Percentiles rank a stretch among this genome's conserved stretches.
Evolutionary conservation across 2,888 invertebrate species (phyloP).

Genomic region (Caenorhabditis sp.): DNA sequence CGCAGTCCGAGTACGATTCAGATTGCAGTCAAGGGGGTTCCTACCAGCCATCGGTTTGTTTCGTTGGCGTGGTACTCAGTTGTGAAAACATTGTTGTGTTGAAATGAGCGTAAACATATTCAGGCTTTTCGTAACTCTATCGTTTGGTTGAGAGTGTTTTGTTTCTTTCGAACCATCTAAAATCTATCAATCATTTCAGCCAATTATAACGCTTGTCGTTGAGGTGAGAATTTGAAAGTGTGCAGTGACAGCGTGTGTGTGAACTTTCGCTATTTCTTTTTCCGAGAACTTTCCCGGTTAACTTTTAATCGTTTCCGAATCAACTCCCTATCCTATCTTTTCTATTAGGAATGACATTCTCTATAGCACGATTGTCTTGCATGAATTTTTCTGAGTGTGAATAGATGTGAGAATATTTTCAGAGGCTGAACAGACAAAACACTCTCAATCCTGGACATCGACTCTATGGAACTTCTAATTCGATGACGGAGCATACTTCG

Average conservation of each 20-base stretch:
- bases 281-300: conserved; percentile 1
- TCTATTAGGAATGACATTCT: conserved; percentile 6
- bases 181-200: conserved; percentile 51
- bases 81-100: conserved; percentile 4
- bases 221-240: conserved; percentile 60
- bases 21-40: conserved; percentile 53
- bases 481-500: conserved; percentile 54
- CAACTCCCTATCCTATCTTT: conserved; percentile 2
- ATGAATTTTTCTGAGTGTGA: neutral
- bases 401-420: conserved; percentile 9
- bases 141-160: conserved; percentile 20
- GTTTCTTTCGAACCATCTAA: conserved; percentile 1
- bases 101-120: neutral
- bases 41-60: conserved; percentile 44
- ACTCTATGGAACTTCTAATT: conserved; percentile 51
- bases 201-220: conserved; percentile 68
- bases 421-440: conserved; percentile 68
- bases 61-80: conserved; percentile 29
- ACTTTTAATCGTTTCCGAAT: conserved; percentile 5
- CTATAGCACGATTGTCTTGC: conserved; percentile 34
- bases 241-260: conserved; percentile 33
- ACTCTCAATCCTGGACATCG: conserved; percentile 68
- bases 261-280: conserved; percentile 27
- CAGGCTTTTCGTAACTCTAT: neutral
- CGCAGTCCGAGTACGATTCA: conserved; percentile 60